Base-by-base conservation (phyloP, 2,797 vertebrate genomes). In the Hafferia zeledoni region DNA sequence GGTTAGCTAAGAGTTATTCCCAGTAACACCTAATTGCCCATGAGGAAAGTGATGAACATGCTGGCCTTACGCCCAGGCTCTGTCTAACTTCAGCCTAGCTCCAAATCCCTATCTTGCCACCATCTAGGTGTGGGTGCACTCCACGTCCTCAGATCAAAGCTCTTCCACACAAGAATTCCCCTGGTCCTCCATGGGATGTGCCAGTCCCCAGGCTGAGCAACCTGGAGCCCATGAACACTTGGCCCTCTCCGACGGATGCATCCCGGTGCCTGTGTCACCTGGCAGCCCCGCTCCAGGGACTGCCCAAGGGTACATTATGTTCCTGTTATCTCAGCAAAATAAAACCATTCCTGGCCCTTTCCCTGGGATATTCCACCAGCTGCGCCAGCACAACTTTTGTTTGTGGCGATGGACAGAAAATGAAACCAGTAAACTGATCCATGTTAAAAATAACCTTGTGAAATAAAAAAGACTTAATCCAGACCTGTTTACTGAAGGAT, bases 391-490 rank as follows among this genome's bases (percentile, higher is more conserved):
- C 60, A 86, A 81, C 64, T 65, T 46, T 65, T 39, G 35, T 47
- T 65, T 25, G 79, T 47, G 77, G 56, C 18, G 5, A 53, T 31
- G 53, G 63, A 75, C 65, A 49, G 41, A 88, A 94, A 94, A 88
- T 24, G 52, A 88, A 89, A 88, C 23, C 41, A 35, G 65, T 49
- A 87, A 88, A 81, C 18, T 13, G 49, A 93, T 47, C 72, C 11
- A 4, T 20, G 31, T 83, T 80, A 94, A 93, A 94, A 91, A 94
- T 60, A 93, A 79, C 89, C 67, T 37, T 31, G 39, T 89, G 83
- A 75, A 91, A 83, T 39, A 50, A 76, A 69, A 24, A 30, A 28
- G 3, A 64, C 31, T 92, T 90, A 72, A 92, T 63, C 44, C 59
- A 76, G 60, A 70, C 67, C 78, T 82, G 55, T 87, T 96, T 89